phyloP scores from a whole-genome alignment of 2,113 vertebrate genomes.

The Oreochromis spilurus region DNA sequence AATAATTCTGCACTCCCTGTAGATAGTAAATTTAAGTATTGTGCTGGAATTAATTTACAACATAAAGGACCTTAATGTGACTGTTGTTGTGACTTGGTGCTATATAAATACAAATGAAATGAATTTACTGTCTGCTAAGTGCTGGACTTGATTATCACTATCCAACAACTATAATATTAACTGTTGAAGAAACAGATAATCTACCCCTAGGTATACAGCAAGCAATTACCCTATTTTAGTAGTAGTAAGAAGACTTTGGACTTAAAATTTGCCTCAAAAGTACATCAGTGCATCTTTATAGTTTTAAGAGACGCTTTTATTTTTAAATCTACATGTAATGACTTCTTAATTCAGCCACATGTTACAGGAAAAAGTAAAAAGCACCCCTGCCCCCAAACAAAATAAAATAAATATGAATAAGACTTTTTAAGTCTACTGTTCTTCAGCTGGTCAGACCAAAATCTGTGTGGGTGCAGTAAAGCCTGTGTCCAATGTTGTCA shows the following conservation, averaged over 20 bases:
- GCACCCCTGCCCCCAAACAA: background rate
- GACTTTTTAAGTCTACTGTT: background rate
- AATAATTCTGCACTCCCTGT: too few relatives aligned
- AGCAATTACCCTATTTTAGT: background rate
- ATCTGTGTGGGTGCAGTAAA: background rate
- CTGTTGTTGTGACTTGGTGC: background rate
- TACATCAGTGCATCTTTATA: background rate
- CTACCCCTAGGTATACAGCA: background rate
- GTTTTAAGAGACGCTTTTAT: background rate
- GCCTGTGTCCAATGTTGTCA: constrained; percentile 3
- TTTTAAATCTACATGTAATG: background rate
- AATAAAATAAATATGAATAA: background rate
- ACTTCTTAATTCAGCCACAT: background rate
- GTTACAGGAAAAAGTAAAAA: background rate
- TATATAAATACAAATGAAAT: background rate
- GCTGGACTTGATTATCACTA: background rate
- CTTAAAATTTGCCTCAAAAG: background rate
- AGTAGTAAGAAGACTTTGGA: background rate
- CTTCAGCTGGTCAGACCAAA: background rate
- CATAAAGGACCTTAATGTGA: background rate
- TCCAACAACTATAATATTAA: background rate
- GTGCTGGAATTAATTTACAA: background rate
- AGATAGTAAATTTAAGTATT: background rate
- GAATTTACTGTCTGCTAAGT: background rate
- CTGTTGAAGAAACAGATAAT: background rate